A percentile compares a stretch with the other conserved stretches of the same genome.
phyloP scores from a whole-genome alignment of 92 coral and sea anemone genomes.

The Meandrina meandrites region DNA sequence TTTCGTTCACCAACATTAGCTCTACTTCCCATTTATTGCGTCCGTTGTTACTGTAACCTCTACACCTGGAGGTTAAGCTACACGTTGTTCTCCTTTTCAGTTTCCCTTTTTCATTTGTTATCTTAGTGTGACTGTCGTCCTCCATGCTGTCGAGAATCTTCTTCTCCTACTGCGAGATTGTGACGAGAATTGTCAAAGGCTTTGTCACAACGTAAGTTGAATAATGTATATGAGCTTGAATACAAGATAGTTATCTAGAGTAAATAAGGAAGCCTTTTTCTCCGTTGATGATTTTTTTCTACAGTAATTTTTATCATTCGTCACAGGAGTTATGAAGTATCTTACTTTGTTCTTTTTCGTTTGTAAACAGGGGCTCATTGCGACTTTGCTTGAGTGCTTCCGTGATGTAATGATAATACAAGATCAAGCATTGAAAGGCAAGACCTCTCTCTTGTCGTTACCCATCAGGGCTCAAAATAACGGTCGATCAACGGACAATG shows the following conservation, averaged over 20 bases:
- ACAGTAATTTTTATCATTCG: neutral
- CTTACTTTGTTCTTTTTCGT: neutral
- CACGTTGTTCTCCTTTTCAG: no score
- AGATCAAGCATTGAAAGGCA: slow-evolving; percentile 56
- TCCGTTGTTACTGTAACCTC: neutral
- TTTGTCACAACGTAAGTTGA: slow-evolving; percentile 62
- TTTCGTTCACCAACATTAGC: neutral
- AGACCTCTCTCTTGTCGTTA: neutral
- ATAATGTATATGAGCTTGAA: neutral
- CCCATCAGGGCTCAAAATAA: neutral
- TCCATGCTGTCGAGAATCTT: slow-evolving; percentile 74
- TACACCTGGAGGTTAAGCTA: neutral
- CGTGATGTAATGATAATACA: slow-evolving; percentile 42
- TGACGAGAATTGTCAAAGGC: slow-evolving; percentile 72
- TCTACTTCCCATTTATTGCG: neutral
- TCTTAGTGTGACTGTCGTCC: slow-evolving; percentile 49
- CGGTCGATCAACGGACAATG: neutral
- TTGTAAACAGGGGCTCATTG: slow-evolving; percentile 50
- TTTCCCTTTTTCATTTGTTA: neutral
- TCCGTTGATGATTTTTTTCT: neutral
- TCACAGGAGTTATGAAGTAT: neutral
- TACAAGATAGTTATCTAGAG: neutral
- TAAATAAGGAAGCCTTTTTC: no score
- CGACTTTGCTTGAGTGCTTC: slow-evolving; percentile 65
- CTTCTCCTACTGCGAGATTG: slow-evolving; percentile 66